Conservation (phyloP, 2,888 invertebrate species). For the Aphelenchoides bicaudatus region DNA sequence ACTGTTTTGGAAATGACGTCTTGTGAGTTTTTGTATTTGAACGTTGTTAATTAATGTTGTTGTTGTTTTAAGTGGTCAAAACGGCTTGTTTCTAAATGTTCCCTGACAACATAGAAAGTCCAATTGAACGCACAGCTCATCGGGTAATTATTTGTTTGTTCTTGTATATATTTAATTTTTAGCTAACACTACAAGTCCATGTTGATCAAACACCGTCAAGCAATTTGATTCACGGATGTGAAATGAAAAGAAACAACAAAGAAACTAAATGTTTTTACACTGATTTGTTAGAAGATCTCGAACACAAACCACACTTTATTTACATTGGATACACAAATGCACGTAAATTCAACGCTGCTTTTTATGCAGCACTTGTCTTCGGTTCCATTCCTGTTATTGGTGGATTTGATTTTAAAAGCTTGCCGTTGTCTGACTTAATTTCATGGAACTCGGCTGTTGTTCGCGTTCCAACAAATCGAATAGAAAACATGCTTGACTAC, state of each 20-base stretch:
- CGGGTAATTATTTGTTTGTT: too few relatives aligned
- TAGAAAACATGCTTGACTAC: neutral
- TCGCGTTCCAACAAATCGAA: neutral
- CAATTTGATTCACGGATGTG: too few relatives aligned
- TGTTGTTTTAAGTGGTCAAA: neutral
- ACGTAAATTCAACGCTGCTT: neutral
- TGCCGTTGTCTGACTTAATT: slow-evolving; percentile 14
- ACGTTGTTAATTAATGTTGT: neutral
- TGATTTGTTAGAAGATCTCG: neutral
- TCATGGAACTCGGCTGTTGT: slow-evolving; percentile 3
- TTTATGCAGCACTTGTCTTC: neutral
- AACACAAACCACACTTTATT: neutral
- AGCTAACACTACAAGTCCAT: too few relatives aligned
- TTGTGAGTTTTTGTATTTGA: slow-evolving; percentile 1
- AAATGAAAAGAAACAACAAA: neutral
- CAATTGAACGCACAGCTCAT: too few relatives aligned
- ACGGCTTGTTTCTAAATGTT: neutral
- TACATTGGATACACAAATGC: slow-evolving; percentile 6
- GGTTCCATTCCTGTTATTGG: slow-evolving; percentile 11
- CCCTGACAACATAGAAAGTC: too few relatives aligned
- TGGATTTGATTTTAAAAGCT: neutral
- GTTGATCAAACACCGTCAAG: too few relatives aligned
- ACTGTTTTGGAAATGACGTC: neutral
- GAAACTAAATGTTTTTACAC: neutral
- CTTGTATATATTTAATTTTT: too few relatives aligned